Percentiles rank a stretch among this genome's conserved stretches.
These are phyloP conservation scores for Pyralis farinalis DNA, from an alignment of 2,888 invertebrate species.

Conservation along the genomic window DNA sequence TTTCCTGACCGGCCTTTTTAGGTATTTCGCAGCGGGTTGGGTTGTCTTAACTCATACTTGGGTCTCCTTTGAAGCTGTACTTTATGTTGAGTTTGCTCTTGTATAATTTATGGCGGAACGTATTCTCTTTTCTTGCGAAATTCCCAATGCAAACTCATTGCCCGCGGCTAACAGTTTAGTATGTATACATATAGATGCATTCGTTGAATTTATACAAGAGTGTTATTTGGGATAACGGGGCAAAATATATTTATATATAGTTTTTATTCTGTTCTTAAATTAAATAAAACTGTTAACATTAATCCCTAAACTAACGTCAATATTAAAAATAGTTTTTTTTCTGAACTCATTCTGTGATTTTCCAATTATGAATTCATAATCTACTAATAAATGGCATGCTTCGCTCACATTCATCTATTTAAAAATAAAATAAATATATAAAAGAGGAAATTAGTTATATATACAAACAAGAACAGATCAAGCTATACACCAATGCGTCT, in stretches of 20 bases:
- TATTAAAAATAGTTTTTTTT: no score
- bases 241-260: neutral
- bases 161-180: neutral
- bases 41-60: conserved; percentile 29
- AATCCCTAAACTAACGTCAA: no score
- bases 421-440: no score
- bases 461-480: no score
- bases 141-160: conserved; percentile 1
- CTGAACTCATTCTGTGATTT: no score
- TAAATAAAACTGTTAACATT: neutral
- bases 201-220: neutral
- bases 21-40: conserved; percentile 39
- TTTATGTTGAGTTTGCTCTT: conserved; percentile 38
- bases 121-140: conserved; percentile 16
- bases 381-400: no score
- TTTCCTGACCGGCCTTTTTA: conserved; percentile 57
- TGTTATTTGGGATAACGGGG: neutral
- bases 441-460: no score
- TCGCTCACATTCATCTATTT: no score
- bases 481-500: no score
- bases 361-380: no score
- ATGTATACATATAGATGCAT: neutral
- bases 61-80: conserved; percentile 29
- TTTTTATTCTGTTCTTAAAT: neutral
- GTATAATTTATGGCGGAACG: conserved; percentile 34